Evolutionary conservation across 2,797 vertebrate species (phyloP).

Genomic region (Setipinna tenuifilis): DNA sequence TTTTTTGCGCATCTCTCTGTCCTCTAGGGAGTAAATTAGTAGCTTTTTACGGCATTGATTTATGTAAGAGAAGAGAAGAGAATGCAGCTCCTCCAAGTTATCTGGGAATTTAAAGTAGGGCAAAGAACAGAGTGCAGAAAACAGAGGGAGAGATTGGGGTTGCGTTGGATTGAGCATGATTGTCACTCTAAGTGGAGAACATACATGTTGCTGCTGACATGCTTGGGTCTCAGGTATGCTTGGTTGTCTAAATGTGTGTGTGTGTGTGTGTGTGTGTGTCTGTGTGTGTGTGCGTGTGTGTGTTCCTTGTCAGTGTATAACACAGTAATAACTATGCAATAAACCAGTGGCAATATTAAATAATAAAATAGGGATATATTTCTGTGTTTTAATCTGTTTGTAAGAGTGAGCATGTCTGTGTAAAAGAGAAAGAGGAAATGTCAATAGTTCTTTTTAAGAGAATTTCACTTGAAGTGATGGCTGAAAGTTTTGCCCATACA

Average conservation of each 20-base stretch:
- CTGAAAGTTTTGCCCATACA: too few relatives aligned
- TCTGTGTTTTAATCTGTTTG: neutral
- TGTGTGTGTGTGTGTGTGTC: neutral
- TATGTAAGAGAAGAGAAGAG: constrained; percentile 29
- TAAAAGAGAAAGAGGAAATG: neutral
- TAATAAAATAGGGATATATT: too few relatives aligned
- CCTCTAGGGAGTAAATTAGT: constrained; percentile 45
- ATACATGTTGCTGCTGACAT: too few relatives aligned
- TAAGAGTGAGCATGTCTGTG: neutral
- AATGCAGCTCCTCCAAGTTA: neutral
- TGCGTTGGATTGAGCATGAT: too few relatives aligned
- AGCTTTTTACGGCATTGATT: constrained; percentile 32
- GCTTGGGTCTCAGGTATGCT: too few relatives aligned
- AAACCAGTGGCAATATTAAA: too few relatives aligned
- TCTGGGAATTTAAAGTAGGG: constrained; percentile 8
- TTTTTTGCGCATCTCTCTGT: neutral
- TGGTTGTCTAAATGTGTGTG: too few relatives aligned
- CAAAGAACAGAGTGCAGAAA: neutral
- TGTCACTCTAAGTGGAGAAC: too few relatives aligned
- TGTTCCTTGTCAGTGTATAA: neutral
- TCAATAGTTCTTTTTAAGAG: too few relatives aligned
- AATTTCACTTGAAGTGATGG: too few relatives aligned
- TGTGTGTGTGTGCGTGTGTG: neutral
- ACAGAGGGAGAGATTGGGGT: neutral
- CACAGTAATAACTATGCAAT: neutral